Evolutionary conservation across 2,888 invertebrate genomes (phyloP).

Genomic region (Eupeodes latifasciatus): DNA sequence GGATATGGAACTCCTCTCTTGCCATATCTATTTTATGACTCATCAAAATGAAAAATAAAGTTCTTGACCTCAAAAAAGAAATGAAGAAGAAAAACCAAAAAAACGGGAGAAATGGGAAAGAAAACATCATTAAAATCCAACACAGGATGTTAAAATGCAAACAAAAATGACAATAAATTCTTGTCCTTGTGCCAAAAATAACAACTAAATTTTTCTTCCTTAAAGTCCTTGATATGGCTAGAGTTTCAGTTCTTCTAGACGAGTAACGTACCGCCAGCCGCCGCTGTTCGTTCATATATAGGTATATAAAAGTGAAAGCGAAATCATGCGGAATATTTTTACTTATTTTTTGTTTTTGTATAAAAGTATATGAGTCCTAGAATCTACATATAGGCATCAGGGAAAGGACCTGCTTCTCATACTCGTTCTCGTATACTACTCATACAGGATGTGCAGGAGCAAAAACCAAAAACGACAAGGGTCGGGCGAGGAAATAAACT

Average conservation of each 20-base stretch:
- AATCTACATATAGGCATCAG: constrained; percentile 15
- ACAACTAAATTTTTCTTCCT: constrained; percentile 63
- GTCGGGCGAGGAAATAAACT: constrained; percentile 43
- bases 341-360: constrained; percentile 11
- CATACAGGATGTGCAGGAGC: constrained; percentile 49
- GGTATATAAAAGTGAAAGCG: constrained; percentile 66
- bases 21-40: constrained; percentile 54
- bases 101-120: constrained; percentile 5
- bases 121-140: constrained; percentile 64
- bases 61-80: constrained; percentile 60
- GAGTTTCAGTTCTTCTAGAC: constrained; percentile 23
- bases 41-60: constrained; percentile 62
- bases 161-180: constrained; percentile 73
- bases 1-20: neutral
- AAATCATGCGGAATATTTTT: constrained; percentile 71
- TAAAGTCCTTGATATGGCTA: constrained; percentile 16
- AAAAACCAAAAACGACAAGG: neutral
- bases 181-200: constrained; percentile 76
- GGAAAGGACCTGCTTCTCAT: constrained; percentile 14
- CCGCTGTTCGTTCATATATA: too few species aligned
- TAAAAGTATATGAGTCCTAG: neutral
- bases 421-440: too few species aligned
- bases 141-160: constrained; percentile 56
- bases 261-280: neutral
- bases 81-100: neutral